Percentiles rank a stretch among this genome's conserved stretches.
Evolutionary conservation across 2,888 invertebrate species (phyloP).

Genomic region (Unio delphinus): DNA sequence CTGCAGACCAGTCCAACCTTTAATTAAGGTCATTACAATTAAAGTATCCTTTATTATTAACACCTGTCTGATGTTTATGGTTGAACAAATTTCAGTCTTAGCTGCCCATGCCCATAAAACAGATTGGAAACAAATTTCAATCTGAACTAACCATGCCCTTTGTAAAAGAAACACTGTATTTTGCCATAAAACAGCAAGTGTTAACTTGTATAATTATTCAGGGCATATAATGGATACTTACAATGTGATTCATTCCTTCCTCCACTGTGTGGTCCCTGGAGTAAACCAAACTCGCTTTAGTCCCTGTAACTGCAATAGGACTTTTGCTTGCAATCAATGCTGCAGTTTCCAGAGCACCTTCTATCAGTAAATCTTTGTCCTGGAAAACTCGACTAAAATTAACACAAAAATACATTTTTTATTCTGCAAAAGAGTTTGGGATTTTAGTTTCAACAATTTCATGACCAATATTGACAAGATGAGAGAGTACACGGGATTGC

Average conservation of each 20-base stretch:
- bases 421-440: slow-evolving; percentile 73
- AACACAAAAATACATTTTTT: slow-evolving; percentile 1
- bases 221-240: slow-evolving; percentile 74
- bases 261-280: slow-evolving; percentile 89
- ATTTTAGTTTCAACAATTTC: not conserved
- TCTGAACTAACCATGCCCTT: too few species aligned
- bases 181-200: too few species aligned
- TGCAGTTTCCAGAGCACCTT: slow-evolving; percentile 83
- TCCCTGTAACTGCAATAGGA: slow-evolving; percentile 94
- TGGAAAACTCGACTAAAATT: slow-evolving; percentile 73
- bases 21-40: too few species aligned
- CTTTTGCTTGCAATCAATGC: slow-evolving; percentile 87
- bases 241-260: slow-evolving; percentile 92
- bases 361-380: slow-evolving; percentile 81
- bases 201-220: not conserved
- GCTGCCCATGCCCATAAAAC: too few species aligned
- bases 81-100: too few species aligned
- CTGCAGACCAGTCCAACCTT: too few species aligned
- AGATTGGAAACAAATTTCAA: too few species aligned
- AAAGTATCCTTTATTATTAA: too few species aligned
- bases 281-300: slow-evolving; percentile 87
- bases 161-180: too few species aligned
- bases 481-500: not conserved
- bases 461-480: not conserved
- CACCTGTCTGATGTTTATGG: too few species aligned